phyloP scores from a whole-genome alignment of 2,113 vertebrate species.

The Hemicordylus capensis region DNA sequence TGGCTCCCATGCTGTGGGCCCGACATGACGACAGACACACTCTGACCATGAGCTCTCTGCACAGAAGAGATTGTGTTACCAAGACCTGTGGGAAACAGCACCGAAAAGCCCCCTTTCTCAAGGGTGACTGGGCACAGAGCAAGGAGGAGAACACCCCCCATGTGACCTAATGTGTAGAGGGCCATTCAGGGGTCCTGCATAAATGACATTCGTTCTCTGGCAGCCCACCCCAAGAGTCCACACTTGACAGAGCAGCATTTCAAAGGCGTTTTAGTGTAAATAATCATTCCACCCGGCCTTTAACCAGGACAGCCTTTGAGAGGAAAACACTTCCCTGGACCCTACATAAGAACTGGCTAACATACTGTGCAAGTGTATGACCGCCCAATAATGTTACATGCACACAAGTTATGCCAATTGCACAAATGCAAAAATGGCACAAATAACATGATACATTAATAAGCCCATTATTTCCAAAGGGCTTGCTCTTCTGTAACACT shows the following conservation, averaged over 20 bases:
- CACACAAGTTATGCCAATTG: no score
- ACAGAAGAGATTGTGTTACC: neutral
- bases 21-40: neutral
- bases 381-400: no score
- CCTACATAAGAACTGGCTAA: neutral
- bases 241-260: neutral
- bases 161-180: neutral
- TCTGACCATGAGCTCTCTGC: neutral
- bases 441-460: no score
- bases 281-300: neutral
- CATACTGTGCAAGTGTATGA: no score
- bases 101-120: accelerated
- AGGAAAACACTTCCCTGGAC: neutral
- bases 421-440: no score
- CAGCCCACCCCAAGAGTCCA: neutral
- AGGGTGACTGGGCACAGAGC: neutral
- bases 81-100: neutral
- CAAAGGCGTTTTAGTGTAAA: neutral
- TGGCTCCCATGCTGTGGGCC: neutral
- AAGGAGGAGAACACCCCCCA: neutral
- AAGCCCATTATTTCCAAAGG: no score
- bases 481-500: no score
- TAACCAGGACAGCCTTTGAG: neutral
- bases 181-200: neutral
- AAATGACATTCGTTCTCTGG: neutral